phyloP scores from a whole-genome alignment of 2,888 invertebrate species.

The Thymelicus lineola region DNA sequence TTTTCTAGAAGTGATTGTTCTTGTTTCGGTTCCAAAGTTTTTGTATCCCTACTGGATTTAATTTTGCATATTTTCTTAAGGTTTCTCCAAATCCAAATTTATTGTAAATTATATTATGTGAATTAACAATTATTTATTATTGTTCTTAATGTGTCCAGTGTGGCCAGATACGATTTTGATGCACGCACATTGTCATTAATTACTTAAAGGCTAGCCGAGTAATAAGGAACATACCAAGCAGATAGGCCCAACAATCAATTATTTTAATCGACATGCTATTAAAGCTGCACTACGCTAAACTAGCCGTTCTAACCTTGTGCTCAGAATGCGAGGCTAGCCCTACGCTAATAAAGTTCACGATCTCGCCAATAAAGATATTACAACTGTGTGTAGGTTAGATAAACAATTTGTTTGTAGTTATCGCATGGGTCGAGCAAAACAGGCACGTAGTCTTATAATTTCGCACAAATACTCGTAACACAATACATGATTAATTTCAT shows the following conservation, averaged over 20 bases:
- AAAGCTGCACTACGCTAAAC: not conserved
- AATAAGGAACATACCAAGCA: not conserved
- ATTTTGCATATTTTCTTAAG: no score
- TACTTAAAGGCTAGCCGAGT: no score
- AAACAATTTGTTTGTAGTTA: not conserved
- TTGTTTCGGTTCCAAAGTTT: not conserved
- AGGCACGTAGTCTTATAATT: not conserved
- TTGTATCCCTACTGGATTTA: no score
- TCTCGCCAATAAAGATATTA: not conserved
- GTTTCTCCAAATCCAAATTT: no score
- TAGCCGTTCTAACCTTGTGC: conserved; percentile 5
- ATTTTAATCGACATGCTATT: conserved; percentile 6
- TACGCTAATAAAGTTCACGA: conserved; percentile 5
- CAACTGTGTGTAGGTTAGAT: conserved; percentile 3
- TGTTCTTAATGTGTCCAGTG: no score
- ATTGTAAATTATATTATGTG: no score
- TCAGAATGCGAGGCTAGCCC: conserved; percentile 6
- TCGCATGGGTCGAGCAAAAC: not conserved
- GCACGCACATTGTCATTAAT: no score
- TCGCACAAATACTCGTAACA: no score
- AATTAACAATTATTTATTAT: no score
- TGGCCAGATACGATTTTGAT: no score
- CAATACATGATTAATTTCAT: no score
- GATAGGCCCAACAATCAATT: conserved; percentile 5
- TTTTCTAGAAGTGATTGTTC: conserved; percentile 27